phyloP scores from a whole-genome alignment of 2,888 invertebrate species.

The Bombylius discolor region DNA sequence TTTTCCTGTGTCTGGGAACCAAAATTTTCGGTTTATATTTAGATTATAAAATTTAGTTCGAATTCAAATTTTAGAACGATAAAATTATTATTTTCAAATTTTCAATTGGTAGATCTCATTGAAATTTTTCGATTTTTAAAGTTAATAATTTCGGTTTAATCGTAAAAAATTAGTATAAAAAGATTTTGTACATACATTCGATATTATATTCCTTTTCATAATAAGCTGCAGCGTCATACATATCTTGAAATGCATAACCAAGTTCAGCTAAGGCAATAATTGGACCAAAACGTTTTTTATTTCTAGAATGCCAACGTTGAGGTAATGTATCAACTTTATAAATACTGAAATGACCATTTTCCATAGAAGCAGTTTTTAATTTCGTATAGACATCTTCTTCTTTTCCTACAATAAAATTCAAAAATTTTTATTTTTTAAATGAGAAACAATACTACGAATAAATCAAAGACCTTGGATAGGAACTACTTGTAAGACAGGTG shows the following conservation, averaged over 20 bases:
- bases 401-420: conserved; percentile 29
- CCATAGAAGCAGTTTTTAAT: conserved; percentile 34
- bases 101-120: too few species aligned
- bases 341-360: conserved; percentile 41
- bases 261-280: conserved; percentile 49
- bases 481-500: conserved; percentile 47
- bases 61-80: too few species aligned
- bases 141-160: too few species aligned
- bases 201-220: conserved; percentile 38
- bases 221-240: conserved; percentile 32
- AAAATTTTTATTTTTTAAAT: not conserved
- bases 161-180: not conserved
- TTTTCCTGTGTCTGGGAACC: too few species aligned
- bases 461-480: conserved; percentile 40
- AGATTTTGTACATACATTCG: conserved; percentile 29
- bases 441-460: not conserved
- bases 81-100: too few species aligned
- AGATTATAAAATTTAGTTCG: too few species aligned
- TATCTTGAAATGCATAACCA: conserved; percentile 47
- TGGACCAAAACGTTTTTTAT: conserved; percentile 46
- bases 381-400: conserved; percentile 38
- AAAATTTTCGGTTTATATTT: not conserved
- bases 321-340: conserved; percentile 48
- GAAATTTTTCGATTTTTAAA: too few species aligned
- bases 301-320: conserved; percentile 46